phyloP scores from a whole-genome alignment of 2,888 invertebrate genomes.

The Rhagonycha fulva region DNA sequence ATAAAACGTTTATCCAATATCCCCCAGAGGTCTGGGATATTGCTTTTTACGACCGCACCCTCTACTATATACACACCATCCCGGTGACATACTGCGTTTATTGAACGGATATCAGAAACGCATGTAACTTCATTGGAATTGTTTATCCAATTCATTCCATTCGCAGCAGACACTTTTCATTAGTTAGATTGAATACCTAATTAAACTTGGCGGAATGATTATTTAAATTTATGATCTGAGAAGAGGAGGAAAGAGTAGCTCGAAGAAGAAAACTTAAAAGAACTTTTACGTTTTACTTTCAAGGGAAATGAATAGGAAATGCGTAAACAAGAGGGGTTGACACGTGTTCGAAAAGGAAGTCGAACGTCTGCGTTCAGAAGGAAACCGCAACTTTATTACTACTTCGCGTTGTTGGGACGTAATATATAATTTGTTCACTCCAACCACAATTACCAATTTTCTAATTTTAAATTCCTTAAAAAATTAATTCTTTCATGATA shows the following conservation, averaged over 20 bases:
- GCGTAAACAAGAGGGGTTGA: slow-evolving; percentile 31
- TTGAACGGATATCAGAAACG: slow-evolving; percentile 27
- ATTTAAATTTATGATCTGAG: not conserved
- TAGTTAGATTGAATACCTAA: not conserved
- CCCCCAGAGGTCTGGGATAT: slow-evolving; percentile 20
- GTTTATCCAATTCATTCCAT: slow-evolving; percentile 10
- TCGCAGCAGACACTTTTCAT: not conserved
- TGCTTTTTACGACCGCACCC: slow-evolving; percentile 28
- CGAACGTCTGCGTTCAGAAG: slow-evolving; percentile 24
- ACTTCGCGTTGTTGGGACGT: not conserved
- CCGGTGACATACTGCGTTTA: slow-evolving; percentile 30
- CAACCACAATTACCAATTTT: not conserved
- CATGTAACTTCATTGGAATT: slow-evolving; percentile 20
- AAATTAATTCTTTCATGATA: not conserved
- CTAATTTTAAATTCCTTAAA: not conserved
- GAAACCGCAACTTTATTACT: slow-evolving; percentile 29
- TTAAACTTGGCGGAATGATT: not conserved
- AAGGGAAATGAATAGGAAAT: slow-evolving; percentile 26
- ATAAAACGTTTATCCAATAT: slow-evolving; percentile 30
- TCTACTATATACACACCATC: slow-evolving; percentile 9
- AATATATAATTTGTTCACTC: not conserved
- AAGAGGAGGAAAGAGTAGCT: not conserved
- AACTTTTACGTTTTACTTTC: not conserved
- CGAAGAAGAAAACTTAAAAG: not conserved
- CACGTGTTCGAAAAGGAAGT: slow-evolving; percentile 33